Evolutionary conservation across 2,113 vertebrate species (phyloP).

Genomic region (Mugil cephalus): DNA sequence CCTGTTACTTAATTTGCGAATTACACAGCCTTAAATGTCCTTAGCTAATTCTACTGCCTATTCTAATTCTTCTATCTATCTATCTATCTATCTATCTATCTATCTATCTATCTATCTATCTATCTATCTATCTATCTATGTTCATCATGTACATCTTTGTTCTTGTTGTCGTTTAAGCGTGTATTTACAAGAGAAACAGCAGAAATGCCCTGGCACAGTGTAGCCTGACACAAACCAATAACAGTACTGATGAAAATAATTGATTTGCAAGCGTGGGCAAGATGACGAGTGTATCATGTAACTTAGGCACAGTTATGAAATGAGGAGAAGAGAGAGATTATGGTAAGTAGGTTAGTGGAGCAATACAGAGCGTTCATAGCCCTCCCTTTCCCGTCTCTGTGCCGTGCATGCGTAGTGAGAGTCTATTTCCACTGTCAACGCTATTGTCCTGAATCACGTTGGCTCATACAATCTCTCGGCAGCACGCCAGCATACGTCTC

Average conservation of each 20-base stretch:
- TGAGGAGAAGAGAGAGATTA: conserved; percentile 79
- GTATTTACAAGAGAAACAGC: not conserved
- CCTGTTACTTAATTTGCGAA: not conserved
- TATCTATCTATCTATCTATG: not conserved
- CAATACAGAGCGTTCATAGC: conserved; percentile 65
- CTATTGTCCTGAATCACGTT: conserved; percentile 29
- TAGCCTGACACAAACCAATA: conserved; percentile 10
- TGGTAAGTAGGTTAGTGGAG: conserved; percentile 86
- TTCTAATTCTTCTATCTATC: no score
- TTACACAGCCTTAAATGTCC: not conserved
- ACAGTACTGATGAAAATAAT: conserved; percentile 58
- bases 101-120: no score
- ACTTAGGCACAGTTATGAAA: conserved; percentile 82
- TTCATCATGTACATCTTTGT: not conserved
- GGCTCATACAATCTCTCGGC: not conserved
- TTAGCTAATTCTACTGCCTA: no score
- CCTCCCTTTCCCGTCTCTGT: conserved; percentile 47
- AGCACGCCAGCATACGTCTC: conserved; percentile 1
- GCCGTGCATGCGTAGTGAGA: conserved; percentile 42
- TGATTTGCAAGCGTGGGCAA: conserved; percentile 47
- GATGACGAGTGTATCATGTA: conserved; percentile 75
- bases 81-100: no score
- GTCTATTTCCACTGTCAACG: conserved; percentile 35
- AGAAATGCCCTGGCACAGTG: conserved; percentile 1
- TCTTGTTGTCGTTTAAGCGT: not conserved